Percentiles rank a stretch among this genome's conserved stretches.
Evolutionary conservation across 2,113 vertebrate species (phyloP).

Genomic region (Parus major): DNA sequence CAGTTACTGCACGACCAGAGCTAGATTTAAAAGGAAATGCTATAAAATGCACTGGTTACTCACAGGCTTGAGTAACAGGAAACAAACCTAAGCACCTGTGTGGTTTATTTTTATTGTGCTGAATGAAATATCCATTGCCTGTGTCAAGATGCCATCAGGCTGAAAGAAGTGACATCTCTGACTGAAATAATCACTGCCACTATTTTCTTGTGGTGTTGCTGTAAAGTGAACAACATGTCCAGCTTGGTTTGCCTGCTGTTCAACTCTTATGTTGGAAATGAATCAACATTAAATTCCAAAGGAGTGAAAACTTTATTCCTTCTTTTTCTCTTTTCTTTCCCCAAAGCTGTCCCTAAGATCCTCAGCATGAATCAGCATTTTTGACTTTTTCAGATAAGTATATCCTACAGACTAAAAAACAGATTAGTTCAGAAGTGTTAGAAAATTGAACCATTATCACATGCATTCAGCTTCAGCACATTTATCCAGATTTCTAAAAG

Average conservation of each 20-base stretch:
- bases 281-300: background rate
- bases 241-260: background rate
- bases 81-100: background rate
- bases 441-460: background rate
- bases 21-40: background rate
- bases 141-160: background rate
- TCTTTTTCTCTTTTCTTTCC: background rate
- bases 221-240: background rate
- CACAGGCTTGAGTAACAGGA: background rate
- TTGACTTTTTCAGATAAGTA: background rate
- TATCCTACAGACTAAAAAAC: background rate
- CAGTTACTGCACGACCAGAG: background rate
- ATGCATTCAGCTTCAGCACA: background rate
- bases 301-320: background rate
- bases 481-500: background rate
- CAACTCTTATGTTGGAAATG: background rate
- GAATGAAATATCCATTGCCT: background rate
- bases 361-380: background rate
- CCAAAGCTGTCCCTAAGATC: background rate
- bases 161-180: background rate
- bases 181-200: background rate
- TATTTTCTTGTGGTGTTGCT: background rate
- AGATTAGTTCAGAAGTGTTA: background rate
- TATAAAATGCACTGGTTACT: background rate
- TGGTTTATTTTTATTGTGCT: background rate